These are phyloP conservation scores for Stictocephala bisonia DNA, from an alignment of 2,888 invertebrate genomes.

Conservation along the genomic window DNA sequence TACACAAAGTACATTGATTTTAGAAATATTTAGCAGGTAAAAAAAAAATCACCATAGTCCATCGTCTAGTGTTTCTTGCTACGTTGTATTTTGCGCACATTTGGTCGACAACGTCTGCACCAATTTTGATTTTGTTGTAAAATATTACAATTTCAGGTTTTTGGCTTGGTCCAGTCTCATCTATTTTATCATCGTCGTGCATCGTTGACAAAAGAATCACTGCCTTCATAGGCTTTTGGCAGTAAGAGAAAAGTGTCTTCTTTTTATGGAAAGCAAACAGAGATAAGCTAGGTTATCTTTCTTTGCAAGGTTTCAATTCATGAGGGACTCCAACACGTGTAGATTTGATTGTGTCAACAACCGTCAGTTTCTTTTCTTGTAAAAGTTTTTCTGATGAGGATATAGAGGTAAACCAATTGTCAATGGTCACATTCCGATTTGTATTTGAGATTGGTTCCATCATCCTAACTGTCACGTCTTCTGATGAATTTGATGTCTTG, in stretches of 20 bases:
- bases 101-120: no score
- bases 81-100: no score
- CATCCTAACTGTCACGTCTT: slow-evolving; percentile 42
- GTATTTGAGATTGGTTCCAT: slow-evolving; percentile 40
- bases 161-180: neutral
- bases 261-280: slow-evolving; percentile 11
- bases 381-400: slow-evolving; percentile 53
- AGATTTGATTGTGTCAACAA: slow-evolving; percentile 49
- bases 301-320: neutral
- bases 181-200: slow-evolving; percentile 20
- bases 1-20: no score
- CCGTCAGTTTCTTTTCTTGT: slow-evolving; percentile 49
- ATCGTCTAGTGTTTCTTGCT: no score
- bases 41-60: no score
- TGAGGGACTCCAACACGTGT: no score
- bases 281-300: slow-evolving; percentile 4
- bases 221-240: slow-evolving; percentile 17
- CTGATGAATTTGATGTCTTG: slow-evolving; percentile 21
- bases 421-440: slow-evolving; percentile 51
- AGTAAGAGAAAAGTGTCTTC: slow-evolving; percentile 31
- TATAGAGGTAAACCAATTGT: slow-evolving; percentile 53
- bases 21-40: no score
- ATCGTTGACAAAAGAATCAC: slow-evolving; percentile 1
- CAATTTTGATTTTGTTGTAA: slow-evolving; percentile 7
- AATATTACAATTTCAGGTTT: slow-evolving; percentile 4